Conservation (phyloP, 2,797 vertebrate species). For the Notolabrus celidotus region DNA sequence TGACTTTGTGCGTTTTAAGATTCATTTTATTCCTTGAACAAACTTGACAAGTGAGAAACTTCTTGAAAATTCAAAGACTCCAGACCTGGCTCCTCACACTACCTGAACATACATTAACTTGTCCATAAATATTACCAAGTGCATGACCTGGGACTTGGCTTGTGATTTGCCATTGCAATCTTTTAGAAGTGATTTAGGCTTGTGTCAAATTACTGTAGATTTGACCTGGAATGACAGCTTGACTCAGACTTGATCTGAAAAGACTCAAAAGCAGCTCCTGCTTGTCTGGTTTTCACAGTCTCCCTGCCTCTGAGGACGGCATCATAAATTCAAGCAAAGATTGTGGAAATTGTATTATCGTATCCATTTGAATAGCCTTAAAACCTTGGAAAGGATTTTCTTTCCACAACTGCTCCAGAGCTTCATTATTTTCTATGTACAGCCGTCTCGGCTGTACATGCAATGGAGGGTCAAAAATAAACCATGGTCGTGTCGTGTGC, state of each 20-base stretch:
- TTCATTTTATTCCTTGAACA: no score
- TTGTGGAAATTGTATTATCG: slow-evolving; percentile 58
- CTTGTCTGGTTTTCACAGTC: slow-evolving; percentile 6
- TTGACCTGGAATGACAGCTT: not conserved
- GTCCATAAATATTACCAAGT: no score
- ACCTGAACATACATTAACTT: no score
- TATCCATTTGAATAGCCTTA: slow-evolving; percentile 43
- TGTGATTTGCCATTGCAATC: not conserved
- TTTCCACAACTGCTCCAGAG: slow-evolving; percentile 68
- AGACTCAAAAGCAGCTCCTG: not conserved
- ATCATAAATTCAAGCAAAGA: slow-evolving; percentile 46
- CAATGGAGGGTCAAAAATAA: slow-evolving; percentile 74
- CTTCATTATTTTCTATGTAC: slow-evolving; percentile 75
- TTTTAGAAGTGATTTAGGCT: not conserved
- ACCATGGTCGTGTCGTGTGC: slow-evolving; percentile 76
- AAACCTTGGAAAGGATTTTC: slow-evolving; percentile 59
- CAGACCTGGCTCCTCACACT: no score
- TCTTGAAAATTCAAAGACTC: no score
- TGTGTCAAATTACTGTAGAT: not conserved
- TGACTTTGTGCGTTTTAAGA: not conserved
- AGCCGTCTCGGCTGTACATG: slow-evolving; percentile 60
- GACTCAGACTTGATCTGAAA: slow-evolving; percentile 8
- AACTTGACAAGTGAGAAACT: no score
- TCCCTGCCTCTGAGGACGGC: slow-evolving; percentile 11
- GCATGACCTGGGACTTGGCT: no score